These are phyloP conservation scores for Dryobota labecula DNA, from an alignment of 2,888 invertebrate species.

Conservation along the genomic window DNA sequence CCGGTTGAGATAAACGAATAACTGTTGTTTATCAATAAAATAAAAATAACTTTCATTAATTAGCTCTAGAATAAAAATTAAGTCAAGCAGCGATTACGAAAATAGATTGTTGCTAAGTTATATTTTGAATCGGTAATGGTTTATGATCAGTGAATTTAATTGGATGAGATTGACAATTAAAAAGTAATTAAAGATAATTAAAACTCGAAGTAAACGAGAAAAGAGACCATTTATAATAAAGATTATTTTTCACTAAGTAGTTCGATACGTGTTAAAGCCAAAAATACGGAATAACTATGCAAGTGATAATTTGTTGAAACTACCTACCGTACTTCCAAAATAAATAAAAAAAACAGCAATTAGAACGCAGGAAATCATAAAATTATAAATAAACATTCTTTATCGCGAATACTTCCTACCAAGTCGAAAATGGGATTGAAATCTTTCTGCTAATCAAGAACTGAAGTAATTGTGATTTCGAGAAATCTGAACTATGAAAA, in stretches of 20 bases:
- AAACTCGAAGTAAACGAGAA: not conserved
- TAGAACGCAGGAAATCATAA: conserved; percentile 15
- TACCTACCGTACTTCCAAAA: not conserved
- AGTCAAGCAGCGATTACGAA: conserved; percentile 4
- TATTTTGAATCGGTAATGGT: not conserved
- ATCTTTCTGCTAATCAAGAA: conserved; percentile 38
- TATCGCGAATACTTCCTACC: not conserved
- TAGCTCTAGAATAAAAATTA: conserved; percentile 23
- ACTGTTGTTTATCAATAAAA: conserved; percentile 61
- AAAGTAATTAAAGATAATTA: not conserved
- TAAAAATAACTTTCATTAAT: conserved; percentile 53
- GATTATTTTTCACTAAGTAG: not conserved
- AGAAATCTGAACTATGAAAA: conserved; percentile 47
- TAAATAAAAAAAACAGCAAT: not conserved
- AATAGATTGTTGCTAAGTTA: conserved; percentile 44
- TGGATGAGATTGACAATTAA: conserved; percentile 1
- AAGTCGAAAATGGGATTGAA: conserved; percentile 19
- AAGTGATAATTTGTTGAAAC: not conserved
- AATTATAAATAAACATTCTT: conserved; percentile 22
- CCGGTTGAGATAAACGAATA: conserved; percentile 53
- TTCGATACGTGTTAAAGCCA: not conserved
- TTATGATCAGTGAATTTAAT: not conserved
- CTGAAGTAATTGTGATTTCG: conserved; percentile 34
- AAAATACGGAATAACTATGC: not conserved
- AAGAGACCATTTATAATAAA: not conserved